These are phyloP conservation scores for Tinamus guttatus DNA, from an alignment of 2,113 vertebrate species.

Conservation along the genomic window DNA sequence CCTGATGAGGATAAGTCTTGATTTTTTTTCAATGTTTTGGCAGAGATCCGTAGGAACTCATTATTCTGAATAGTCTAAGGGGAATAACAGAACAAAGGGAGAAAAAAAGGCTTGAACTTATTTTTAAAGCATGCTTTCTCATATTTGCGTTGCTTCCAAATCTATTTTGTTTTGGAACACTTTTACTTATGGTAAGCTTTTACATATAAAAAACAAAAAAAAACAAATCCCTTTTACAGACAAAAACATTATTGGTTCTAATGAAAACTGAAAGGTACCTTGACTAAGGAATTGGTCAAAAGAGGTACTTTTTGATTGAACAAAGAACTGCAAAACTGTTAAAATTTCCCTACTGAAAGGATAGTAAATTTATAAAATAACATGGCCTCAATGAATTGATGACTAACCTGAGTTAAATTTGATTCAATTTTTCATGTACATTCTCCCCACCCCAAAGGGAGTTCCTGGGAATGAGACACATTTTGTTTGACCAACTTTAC, in stretches of 20 bases:
- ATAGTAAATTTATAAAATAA: background rate
- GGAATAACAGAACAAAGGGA: constrained; percentile 47
- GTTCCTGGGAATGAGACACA: background rate
- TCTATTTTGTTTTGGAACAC: background rate
- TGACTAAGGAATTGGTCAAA: background rate
- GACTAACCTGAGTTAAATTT: background rate
- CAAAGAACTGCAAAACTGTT: background rate
- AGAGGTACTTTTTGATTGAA: background rate
- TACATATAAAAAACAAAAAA: background rate
- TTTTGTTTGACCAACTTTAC: background rate
- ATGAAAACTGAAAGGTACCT: background rate
- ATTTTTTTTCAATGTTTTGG: constrained; percentile 36
- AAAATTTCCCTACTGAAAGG: background rate
- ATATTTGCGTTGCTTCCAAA: constrained; percentile 20
- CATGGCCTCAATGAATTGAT: background rate
- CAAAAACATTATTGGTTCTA: background rate
- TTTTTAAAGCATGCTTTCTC: constrained; percentile 31
- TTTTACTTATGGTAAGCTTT: background rate
- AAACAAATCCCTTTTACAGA: background rate
- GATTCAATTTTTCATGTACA: background rate
- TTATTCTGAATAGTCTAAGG: constrained; percentile 27
- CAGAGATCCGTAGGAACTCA: constrained; percentile 42
- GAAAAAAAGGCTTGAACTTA: background rate
- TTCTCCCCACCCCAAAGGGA: background rate
- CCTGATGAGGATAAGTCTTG: constrained; percentile 21